Base-by-base conservation (phyloP, 2,113 vertebrate species). In the Porphyrio hochstetteri region DNA sequence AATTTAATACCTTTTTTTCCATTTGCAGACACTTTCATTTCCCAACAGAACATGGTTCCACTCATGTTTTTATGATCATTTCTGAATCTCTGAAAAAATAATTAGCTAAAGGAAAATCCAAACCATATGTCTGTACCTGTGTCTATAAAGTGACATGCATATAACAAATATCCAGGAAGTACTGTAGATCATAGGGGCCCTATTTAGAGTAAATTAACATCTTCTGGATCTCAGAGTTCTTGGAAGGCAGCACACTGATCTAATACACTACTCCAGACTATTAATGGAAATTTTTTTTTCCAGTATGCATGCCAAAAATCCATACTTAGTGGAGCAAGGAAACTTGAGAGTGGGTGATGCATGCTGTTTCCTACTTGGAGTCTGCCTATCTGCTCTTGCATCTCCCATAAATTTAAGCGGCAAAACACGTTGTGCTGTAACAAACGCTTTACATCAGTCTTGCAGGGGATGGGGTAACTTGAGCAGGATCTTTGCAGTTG, bases 201-300 rank as follows among this genome's bases (percentile, higher is more conserved):
- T 90, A 40, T 83, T 95, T 90, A 92, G 79, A 78, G 56, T 83
- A 92, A 95, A 92, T 90, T 67, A 94, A 94, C 68, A 64, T 56
- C 36, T 21, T 92, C 88, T 92, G 82, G 72, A 93, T 93, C 88
- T 86, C 68, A 38, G 50, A 2, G 6, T 81, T 86, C 72, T 86
- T 95, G 92, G 95, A 97, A 93, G 82, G 42, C 71, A 81, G 55
- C 13, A 19, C 27, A 23, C 29, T 88, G 63, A 42, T 85, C 76
- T 95, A 48, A 78, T 52, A 70, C 42, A 78, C 68, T 71, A 53
- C 35, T 64, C 64, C 85, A 93, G 88, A 67, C 76, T 94, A 92
- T 90, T 88, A 88, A 78, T 95, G 85, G 82, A 94, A 90, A 70
- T 80, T 21, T 42, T 53, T 95, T 96, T 96, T 96, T 97, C 90